Conservation (phyloP, 1,140 invertebrate species). For the Chrysoperla carnea region DNA sequence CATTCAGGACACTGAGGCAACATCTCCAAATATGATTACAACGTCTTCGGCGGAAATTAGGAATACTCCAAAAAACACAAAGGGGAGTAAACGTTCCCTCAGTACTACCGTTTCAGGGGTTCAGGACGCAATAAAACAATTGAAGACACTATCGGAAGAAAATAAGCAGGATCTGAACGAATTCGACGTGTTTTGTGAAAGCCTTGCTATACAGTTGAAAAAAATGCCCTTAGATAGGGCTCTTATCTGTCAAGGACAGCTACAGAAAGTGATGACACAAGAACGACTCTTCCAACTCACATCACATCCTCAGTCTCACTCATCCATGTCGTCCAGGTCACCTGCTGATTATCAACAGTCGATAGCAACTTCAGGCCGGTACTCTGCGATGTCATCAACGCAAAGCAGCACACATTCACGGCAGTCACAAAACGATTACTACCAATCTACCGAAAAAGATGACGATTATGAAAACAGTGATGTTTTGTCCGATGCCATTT, state of each 20-base stretch:
- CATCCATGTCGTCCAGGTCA: no score
- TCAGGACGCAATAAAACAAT: conserved; percentile 7
- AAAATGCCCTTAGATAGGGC: conserved; percentile 8
- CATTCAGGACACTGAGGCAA: conserved; percentile 5
- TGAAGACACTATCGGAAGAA: conserved; percentile 7
- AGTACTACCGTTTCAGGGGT: conserved; percentile 1
- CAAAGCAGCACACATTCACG: no score
- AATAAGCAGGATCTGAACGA: conserved; percentile 6
- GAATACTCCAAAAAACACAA: conserved; percentile 6
- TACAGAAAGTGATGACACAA: conserved; percentile 8
- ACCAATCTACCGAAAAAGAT: no score
- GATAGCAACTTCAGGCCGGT: no score
- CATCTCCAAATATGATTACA: conserved; percentile 8
- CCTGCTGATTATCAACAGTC: no score
- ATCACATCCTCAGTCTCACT: background rate
- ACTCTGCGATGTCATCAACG: no score
- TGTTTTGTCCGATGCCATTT: no score
- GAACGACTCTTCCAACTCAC: conserved; percentile 2
- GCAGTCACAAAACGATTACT: no score
- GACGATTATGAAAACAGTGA: no score
- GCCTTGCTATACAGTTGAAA: conserved; percentile 5
- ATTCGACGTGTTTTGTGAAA: conserved; percentile 6
- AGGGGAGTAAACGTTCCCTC: conserved; percentile 1
- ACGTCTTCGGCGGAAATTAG: conserved; percentile 5
- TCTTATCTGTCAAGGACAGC: conserved; percentile 8